Evolutionary conservation across 2,888 invertebrate species (phyloP), one percentile per base, ranked within the genome.

Genomic region (Caenorhabditis becei): DNA sequence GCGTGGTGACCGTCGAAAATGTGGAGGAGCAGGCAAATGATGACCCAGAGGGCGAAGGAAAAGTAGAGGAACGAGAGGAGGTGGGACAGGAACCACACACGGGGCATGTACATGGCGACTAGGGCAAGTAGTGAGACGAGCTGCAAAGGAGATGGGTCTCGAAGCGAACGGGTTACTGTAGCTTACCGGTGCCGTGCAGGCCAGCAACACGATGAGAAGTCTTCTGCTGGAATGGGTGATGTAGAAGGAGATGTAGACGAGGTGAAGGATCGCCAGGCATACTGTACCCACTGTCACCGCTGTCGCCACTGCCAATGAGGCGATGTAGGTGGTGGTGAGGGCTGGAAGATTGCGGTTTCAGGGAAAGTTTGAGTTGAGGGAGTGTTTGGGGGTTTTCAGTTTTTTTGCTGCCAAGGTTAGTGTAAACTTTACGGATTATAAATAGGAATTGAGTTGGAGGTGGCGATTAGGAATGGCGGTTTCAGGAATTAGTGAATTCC

Each of bases 1-100:
- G 84, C 83, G 63, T 84, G 81, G 61, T 86, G 86, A 26, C 89
- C 90, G 44, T 87, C 86, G 74, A 89, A 90, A 41, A 90, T 87
- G 58, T 89, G 86, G 72, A 90, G 75, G 16, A 90, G 83, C 14
- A 90, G 87, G 65, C 88, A 88, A 66, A 90, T 89, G 66, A 90
- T 88, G 69, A 89, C 86, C 82, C 87, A 90, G 41, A 90, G 80
- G 14, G 86, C 89, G 32, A 90, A 82, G 10, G 89, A 89, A 63
- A 90, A 90, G 74, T 89, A 89, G 82, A 89, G 83, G 67, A 89
- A 89, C 58, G 86, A 84, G 67, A 90, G 80, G 23, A 90, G 83
- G 78, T 90, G 88, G 7, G 87, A 82, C 26, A 90, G 79, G 78
- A 90, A 89, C 89, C 89, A 90, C 32, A 88, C 88, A 37, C 90